Evolutionary conservation across 2,797 vertebrate genomes (phyloP).

Genomic region (Otolemur crassicaudatus): DNA sequence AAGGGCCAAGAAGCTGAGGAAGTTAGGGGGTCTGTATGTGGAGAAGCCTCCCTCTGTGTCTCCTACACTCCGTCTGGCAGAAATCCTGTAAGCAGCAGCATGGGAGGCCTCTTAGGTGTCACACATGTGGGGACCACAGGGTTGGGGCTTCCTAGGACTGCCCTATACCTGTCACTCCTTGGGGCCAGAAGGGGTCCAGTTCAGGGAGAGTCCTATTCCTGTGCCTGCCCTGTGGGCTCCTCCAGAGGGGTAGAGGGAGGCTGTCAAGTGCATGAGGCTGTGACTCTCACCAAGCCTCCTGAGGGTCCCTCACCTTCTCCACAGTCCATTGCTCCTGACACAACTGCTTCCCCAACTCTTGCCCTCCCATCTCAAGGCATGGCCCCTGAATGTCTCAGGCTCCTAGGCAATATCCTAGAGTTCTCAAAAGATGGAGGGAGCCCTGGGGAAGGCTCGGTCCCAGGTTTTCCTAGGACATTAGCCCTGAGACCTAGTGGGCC

Average conservation of each 20-base stretch:
- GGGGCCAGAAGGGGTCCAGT: neutral
- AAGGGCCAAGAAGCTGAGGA: neutral
- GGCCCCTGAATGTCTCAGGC: neutral
- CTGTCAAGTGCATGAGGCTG: neutral
- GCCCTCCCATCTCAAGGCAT: neutral
- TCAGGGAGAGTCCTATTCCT: neutral
- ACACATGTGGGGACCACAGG: neutral
- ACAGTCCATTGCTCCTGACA: neutral
- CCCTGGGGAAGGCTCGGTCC: neutral
- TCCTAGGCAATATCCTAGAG: neutral
- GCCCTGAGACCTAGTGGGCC: neutral
- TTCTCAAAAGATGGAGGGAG: neutral
- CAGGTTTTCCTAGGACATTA: accelerated
- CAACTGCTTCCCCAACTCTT: neutral
- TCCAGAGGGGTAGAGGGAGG: no score
- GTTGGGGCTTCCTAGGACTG: no score
- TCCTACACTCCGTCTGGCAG: neutral
- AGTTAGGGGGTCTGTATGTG: accelerated
- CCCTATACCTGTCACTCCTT: neutral
- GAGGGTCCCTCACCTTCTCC: neutral
- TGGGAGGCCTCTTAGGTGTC: neutral
- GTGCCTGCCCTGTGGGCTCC: neutral
- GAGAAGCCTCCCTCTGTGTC: accelerated
- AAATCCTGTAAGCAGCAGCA: neutral
- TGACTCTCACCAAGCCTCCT: neutral